These are phyloP conservation scores for Psophia crepitans DNA, from an alignment of 2,113 vertebrate species.

Conservation along the genomic window DNA sequence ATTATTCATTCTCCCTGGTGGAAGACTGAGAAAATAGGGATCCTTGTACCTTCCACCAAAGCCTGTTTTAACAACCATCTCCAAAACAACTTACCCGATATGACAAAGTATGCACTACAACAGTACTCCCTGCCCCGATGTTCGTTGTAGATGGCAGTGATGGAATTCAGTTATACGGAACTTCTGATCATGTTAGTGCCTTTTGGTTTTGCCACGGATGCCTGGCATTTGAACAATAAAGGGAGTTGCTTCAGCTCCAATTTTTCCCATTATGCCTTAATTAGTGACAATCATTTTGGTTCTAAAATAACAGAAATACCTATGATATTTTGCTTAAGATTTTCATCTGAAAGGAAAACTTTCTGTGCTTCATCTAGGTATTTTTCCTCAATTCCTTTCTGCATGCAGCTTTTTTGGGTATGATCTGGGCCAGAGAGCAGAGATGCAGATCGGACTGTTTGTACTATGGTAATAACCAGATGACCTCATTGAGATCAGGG, in stretches of 20 bases:
- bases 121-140: not conserved
- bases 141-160: not conserved
- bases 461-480: not conserved
- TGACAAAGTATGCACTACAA: not conserved
- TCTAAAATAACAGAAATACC: not conserved
- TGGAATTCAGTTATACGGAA: not conserved
- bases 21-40: not conserved
- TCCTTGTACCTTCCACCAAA: not conserved
- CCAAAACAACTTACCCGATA: not conserved
- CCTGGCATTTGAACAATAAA: not conserved
- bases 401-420: not conserved
- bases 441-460: not conserved
- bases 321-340: not conserved
- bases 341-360: not conserved
- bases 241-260: not conserved
- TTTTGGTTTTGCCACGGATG: not conserved
- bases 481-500: not conserved
- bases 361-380: not conserved
- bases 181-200: not conserved
- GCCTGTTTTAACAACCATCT: not conserved
- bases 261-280: not conserved
- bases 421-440: not conserved
- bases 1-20: not conserved
- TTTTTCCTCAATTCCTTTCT: not conserved
- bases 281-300: not conserved